Conservation (phyloP, 2,888 invertebrate species). For the Pollenia amentaria region DNA sequence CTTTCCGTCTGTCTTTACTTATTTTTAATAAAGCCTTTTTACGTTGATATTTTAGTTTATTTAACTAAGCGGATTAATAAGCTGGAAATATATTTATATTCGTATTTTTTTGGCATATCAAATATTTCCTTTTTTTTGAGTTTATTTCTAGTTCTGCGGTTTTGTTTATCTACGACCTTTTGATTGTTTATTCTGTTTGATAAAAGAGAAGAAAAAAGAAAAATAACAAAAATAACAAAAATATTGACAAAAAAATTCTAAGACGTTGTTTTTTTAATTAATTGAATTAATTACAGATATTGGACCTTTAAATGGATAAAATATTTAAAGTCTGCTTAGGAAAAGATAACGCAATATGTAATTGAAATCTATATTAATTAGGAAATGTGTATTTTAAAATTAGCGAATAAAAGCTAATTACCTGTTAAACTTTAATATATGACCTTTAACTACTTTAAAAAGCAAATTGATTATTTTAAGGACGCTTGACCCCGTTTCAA, state of each 20-base stretch:
- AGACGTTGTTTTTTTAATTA: slow-evolving; percentile 68
- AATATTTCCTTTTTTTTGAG: slow-evolving; percentile 13
- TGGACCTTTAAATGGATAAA: slow-evolving; percentile 14
- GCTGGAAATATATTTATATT: slow-evolving; percentile 58
- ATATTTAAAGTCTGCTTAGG: background rate
- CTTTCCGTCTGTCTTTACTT: slow-evolving; percentile 35
- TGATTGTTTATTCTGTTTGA: slow-evolving; percentile 69
- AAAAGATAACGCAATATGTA: slow-evolving; percentile 23
- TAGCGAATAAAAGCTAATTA: too few species aligned
- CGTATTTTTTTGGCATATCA: slow-evolving; percentile 27
- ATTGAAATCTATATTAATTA: background rate
- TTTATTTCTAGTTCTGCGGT: background rate
- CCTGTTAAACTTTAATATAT: too few species aligned
- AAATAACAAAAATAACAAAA: slow-evolving; percentile 21
- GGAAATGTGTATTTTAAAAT: background rate
- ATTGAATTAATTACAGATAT: slow-evolving; percentile 54
- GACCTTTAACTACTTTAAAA: too few species aligned
- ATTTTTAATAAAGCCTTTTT: slow-evolving; percentile 75
- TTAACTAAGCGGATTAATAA: slow-evolving; percentile 80
- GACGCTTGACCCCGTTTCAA: too few species aligned
- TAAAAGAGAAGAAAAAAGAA: slow-evolving; percentile 15
- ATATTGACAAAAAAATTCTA: slow-evolving; percentile 27
- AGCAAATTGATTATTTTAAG: too few species aligned
- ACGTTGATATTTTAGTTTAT: slow-evolving; percentile 79
- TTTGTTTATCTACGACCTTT: slow-evolving; percentile 69